Base-by-base conservation (phyloP, 1,140 invertebrate genomes). In the Copidosoma floridanum region DNA sequence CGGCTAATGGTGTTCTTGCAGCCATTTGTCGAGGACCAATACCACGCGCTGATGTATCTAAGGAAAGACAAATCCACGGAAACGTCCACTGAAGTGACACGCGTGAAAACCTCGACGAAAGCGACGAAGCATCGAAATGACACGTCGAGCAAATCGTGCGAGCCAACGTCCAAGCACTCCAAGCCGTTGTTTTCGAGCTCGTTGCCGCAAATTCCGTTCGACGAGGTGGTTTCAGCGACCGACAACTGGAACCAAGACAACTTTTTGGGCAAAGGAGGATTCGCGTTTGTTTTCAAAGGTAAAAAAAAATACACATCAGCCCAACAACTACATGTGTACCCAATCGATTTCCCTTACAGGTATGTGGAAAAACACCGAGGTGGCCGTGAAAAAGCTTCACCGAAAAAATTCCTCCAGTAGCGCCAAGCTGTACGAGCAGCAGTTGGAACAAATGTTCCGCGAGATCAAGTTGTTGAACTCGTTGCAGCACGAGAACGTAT, bases 401-500 rank as follows among this genome's bases (percentile, higher is more conserved):
- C n/a, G n/a, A n/a, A n/a, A n/a, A n/a, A 66, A 62, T 26, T 67
- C 67, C 5, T 70, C 75, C 26, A 72, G 32, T 37, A 37, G 71
- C n/a, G 66, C 66, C 7, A 75, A 81, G 63, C 67, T 72, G 29
- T 55, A 71, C 6, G 29, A 32, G 29, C 29, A 32, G 29, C 29
- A 8, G 12, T 69, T 88, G 43, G 78, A 86, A 61, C 90, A 92
- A 73, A 87, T 84, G 51, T 74, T 89, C 35, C 85, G 84, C 52
- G 90, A 93, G 76, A 71, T 93, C 4, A 82, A 85, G 63, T 85
- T 84, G 71, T 77, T 91, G 16, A 89, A 89, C 74, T 82, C 86
- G 40, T 93, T 70, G 74, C 40, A 91, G 26, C 93, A 95, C 77
- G 92, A 95, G 68, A 95, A 97, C 70, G 90, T 97, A 64, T 78